phyloP scores from a whole-genome alignment of 2,888 invertebrate species.

The Callimorpha dominula region DNA sequence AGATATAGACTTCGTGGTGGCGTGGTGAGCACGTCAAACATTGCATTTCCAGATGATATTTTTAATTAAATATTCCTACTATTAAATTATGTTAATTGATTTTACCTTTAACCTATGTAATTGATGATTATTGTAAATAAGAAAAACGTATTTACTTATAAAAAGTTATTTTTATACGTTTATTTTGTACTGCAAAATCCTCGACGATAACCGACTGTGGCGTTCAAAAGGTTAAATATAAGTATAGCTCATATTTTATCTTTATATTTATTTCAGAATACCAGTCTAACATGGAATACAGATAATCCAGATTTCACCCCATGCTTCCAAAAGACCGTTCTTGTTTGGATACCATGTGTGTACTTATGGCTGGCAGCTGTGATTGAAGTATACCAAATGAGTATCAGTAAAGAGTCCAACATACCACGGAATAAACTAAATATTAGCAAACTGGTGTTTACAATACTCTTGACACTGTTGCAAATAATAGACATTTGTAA shows the following conservation, averaged over 20 bases:
- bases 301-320: slow-evolving; percentile 93
- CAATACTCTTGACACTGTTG: slow-evolving; percentile 87
- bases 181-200: too few species aligned
- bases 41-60: too few species aligned
- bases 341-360: slow-evolving; percentile 95
- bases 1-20: too few species aligned
- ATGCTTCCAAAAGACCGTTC: slow-evolving; percentile 96
- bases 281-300: slow-evolving; percentile 92
- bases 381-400: slow-evolving; percentile 91
- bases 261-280: slow-evolving; percentile 88
- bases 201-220: too few species aligned
- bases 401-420: slow-evolving; percentile 90
- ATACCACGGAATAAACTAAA: slow-evolving; percentile 92
- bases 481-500: slow-evolving; percentile 89
- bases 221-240: too few species aligned
- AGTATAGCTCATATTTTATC: neutral
- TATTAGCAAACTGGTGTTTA: slow-evolving; percentile 89
- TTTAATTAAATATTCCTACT: too few species aligned
- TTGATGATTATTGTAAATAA: too few species aligned
- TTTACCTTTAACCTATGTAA: too few species aligned
- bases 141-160: too few species aligned
- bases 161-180: too few species aligned
- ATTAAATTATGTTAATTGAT: too few species aligned
- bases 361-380: slow-evolving; percentile 92
- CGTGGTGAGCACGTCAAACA: too few species aligned